Percentiles rank a stretch among this genome's conserved stretches.
Evolutionary conservation across 2,888 invertebrate species (phyloP).

Genomic region (Lithophane socia): DNA sequence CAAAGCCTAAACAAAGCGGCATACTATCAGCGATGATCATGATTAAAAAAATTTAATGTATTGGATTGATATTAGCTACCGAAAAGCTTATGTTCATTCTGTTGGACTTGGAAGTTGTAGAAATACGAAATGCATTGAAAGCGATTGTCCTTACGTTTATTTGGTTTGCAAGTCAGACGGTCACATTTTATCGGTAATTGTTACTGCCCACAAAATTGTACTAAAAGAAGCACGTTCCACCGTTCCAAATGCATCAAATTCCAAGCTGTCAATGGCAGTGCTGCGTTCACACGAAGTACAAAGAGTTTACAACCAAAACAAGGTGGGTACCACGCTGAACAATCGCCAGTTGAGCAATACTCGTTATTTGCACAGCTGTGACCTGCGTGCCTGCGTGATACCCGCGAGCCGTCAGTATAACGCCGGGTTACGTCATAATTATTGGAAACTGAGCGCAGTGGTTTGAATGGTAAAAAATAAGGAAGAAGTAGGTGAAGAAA

Average conservation of each 20-base stretch:
- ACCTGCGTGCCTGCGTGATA: conserved; percentile 22
- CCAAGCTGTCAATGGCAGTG: conserved; percentile 29
- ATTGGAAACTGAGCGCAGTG: conserved; percentile 9
- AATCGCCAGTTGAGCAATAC: conserved; percentile 68
- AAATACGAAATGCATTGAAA: background rate
- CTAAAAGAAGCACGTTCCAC: conserved; percentile 6
- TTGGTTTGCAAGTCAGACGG: background rate
- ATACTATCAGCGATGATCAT: background rate
- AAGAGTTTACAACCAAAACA: conserved; percentile 64
- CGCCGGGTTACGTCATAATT: conserved; percentile 8
- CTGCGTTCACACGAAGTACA: conserved; percentile 51
- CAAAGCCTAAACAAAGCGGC: too few relatives aligned
- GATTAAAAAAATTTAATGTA: background rate
- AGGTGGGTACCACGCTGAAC: conserved; percentile 59
- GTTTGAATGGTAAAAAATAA: background rate
- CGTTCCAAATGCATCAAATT: conserved; percentile 19
- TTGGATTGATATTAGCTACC: background rate
- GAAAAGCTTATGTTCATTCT: background rate
- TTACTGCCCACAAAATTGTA: background rate
- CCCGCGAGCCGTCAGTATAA: conserved; percentile 19
- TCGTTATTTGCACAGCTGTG: conserved; percentile 68
- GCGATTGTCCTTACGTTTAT: background rate
- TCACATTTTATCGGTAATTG: background rate
- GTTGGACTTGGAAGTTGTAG: background rate
- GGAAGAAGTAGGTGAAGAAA: background rate